Evolutionary conservation across 2,888 invertebrate species (phyloP), one percentile per base, ranked within the genome.

Genomic region (Gymnosoma rotundatum): DNA sequence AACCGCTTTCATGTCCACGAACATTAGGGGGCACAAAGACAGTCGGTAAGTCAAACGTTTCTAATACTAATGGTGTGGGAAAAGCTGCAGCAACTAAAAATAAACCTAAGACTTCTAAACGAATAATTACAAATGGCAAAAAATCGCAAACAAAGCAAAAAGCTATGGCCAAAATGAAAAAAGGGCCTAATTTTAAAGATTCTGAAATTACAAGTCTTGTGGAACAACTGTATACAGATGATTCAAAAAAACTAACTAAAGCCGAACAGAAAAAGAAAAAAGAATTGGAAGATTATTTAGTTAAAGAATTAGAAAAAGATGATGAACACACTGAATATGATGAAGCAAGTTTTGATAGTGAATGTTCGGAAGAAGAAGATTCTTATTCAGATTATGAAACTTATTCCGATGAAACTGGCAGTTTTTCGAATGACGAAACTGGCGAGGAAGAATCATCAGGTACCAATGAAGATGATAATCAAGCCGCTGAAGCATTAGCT

Each of bases 281-380:
- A 16, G 72, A 86, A 6, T 25, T 88, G 10, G 84, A 88, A 21
- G 70, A 58, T 0, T 86, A 87, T 64, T 64, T 87, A 8, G 61
- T 72, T 1, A 60, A 66, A 3, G 64, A 86, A 54, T 45, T 87
- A 54, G 82, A 83, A 64, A 56, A 54, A 8, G 69, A 73, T 67
- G 64, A 69, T 32, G 61, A 14, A 5, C 32, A 32, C 6, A 8
- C 2, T 14, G 60, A 21, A 0, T 67, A 58, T 4, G 78, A 48
- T 14, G 66, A 74, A 18, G 74, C 56, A 21, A 76, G 61, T 56
- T 63, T 20, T 54, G 78, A 70, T 56, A 56, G 60, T 25, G 64
- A 63, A 4, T 32, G 0, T 18, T 25, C 3, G 3, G 25, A 32
- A 7, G 67, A 75, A 12, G 70, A 79, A 12, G 20, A 20, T 20